phyloP scores from a whole-genome alignment of 2,113 vertebrate species.

The Piaya cayana region DNA sequence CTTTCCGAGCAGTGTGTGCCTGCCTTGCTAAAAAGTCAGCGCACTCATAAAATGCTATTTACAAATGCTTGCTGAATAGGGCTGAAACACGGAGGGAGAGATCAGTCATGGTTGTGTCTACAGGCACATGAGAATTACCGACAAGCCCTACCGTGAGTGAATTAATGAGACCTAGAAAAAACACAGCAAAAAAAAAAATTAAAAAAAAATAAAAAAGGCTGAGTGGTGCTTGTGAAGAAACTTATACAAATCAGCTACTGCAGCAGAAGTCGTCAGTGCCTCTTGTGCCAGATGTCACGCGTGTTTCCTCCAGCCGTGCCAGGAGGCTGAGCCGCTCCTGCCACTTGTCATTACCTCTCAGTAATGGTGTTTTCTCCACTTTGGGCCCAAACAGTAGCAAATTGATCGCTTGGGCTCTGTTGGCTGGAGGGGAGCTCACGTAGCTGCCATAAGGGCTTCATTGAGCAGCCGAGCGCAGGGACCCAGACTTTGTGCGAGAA shows the following conservation, averaged over 20 bases:
- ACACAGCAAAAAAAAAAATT: fast-evolving
- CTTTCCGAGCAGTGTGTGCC: not conserved
- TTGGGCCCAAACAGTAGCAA: not conserved
- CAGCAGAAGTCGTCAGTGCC: not conserved
- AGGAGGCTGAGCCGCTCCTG: not conserved
- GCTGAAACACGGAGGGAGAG: not conserved
- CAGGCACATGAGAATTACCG: not conserved
- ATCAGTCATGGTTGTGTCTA: not conserved
- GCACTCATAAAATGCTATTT: conserved; percentile 29
- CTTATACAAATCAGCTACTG: not conserved
- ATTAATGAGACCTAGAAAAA: not conserved
- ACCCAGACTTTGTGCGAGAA: not conserved
- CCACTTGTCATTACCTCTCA: not conserved
- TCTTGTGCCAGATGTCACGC: not conserved
- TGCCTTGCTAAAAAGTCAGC: conserved; percentile 14
- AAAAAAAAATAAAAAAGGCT: too few species aligned
- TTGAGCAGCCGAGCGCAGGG: fast-evolving
- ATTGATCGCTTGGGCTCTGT: not conserved
- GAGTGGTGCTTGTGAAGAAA: not conserved
- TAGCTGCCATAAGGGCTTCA: not conserved
- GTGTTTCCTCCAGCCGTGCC: fast-evolving
- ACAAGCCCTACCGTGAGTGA: not conserved
- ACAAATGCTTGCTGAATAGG: not conserved
- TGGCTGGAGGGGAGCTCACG: not conserved
- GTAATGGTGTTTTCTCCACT: not conserved